phyloP scores from a whole-genome alignment of 2,888 invertebrate species.

The Altica lythri region DNA sequence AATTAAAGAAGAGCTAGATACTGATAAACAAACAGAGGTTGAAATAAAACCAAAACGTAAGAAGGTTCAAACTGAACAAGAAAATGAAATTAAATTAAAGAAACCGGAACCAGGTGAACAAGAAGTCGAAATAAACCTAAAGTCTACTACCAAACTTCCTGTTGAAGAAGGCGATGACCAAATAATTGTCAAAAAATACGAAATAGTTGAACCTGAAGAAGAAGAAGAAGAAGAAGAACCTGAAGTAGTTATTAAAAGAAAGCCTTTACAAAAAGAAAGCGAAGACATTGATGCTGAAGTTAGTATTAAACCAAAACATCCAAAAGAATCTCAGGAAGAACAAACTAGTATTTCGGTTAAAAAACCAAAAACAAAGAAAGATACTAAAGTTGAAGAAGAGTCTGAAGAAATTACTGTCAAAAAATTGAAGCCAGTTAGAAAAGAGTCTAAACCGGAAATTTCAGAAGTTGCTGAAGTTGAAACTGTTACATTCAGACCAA shows the following conservation, averaged over 20 bases:
- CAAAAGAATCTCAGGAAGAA: constrained; percentile 42
- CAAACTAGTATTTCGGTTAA: constrained; percentile 42
- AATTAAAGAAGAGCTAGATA: too few species aligned
- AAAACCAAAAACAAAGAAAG: constrained; percentile 58
- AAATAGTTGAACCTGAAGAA: constrained; percentile 18
- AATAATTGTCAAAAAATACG: constrained; percentile 40
- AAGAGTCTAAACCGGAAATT: constrained; percentile 68
- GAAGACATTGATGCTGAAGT: constrained; percentile 39
- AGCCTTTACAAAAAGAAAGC: constrained; percentile 26
- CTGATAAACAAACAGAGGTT: constrained; percentile 70
- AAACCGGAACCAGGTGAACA: constrained; percentile 41
- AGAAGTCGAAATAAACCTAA: constrained; percentile 18
- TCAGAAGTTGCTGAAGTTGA: constrained; percentile 77
- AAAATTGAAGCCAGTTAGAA: constrained; percentile 70
- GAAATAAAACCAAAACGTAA: constrained; percentile 44
- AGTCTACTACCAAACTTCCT: constrained; percentile 2
- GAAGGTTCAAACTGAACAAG: constrained; percentile 40
- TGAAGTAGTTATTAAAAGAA: constrained; percentile 30
- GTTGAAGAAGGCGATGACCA: constrained; percentile 46
- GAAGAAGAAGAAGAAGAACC: constrained; percentile 22
- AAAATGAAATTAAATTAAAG: constrained; percentile 43
- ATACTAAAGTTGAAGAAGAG: constrained; percentile 62
- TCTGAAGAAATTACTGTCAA: constrained; percentile 74
- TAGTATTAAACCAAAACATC: constrained; percentile 36
- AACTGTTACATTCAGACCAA: constrained; percentile 80